phyloP scores from a whole-genome alignment of 2,888 invertebrate genomes.

The Polyommatus icarus region DNA sequence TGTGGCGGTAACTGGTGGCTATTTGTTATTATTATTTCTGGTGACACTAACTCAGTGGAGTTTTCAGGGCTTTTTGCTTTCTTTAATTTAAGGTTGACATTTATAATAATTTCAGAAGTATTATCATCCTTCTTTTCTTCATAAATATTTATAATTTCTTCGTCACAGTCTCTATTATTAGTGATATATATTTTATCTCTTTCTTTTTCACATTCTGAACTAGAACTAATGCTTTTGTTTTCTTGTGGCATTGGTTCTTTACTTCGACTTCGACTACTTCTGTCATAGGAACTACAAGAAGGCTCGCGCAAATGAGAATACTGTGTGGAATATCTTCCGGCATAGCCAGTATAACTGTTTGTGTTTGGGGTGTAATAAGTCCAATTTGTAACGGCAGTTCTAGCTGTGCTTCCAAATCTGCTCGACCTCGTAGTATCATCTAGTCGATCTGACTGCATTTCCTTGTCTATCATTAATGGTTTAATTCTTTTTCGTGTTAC shows the following conservation, averaged over 20 bases:
- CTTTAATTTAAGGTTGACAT: conserved; percentile 72
- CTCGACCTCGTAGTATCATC: conserved; percentile 85
- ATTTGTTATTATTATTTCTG: conserved; percentile 69
- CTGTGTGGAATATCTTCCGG: conserved; percentile 73
- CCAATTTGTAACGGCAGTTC: conserved; percentile 82
- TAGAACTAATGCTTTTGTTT: conserved; percentile 46
- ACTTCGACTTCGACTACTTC: conserved; percentile 66
- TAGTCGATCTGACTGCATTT: conserved; percentile 86
- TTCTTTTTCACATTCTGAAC: conserved; percentile 51
- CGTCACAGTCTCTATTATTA: conserved; percentile 50
- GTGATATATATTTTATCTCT: conserved; percentile 43
- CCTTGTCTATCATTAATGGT: conserved; percentile 83
- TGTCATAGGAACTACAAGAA: conserved; percentile 55
- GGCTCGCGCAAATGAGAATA: conserved; percentile 65
- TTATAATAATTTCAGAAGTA: conserved; percentile 69
- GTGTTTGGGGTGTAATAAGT: conserved; percentile 79
- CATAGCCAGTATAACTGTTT: conserved; percentile 69
- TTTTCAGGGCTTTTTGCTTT: conserved; percentile 60
- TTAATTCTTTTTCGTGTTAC: conserved; percentile 80
- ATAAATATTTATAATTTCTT: conserved; percentile 55
- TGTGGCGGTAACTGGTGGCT: conserved; percentile 74
- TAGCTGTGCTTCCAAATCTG: conserved; percentile 81
- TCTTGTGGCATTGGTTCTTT: conserved; percentile 61
- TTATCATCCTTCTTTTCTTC: conserved; percentile 67
- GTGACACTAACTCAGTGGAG: conserved; percentile 60